Percentiles rank a stretch among this genome's conserved stretches.
Evolutionary conservation across 2,113 vertebrate species (phyloP).

Genomic region (Cricetomys ansorgei): DNA sequence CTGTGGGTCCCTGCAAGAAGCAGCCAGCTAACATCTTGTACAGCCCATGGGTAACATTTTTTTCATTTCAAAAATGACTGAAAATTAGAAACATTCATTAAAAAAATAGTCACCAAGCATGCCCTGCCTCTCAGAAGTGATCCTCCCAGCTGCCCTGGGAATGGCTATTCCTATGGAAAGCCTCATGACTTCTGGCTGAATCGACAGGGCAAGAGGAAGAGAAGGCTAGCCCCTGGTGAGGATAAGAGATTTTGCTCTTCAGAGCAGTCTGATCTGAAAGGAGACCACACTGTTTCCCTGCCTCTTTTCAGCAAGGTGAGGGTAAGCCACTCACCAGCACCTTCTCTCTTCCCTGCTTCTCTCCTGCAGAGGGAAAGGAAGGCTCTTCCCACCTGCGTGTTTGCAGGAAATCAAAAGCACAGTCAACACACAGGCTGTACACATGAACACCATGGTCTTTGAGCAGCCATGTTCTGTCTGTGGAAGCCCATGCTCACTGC

Average conservation of each 20-base stretch:
- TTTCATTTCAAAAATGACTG: constrained; percentile 41
- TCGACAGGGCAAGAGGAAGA: not conserved
- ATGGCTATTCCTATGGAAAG: not conserved
- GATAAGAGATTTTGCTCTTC: not conserved
- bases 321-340: rapidly evolving
- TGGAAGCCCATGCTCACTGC: rapidly evolving
- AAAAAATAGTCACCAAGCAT: not conserved
- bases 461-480: not conserved
- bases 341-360: not conserved
- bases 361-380: not conserved
- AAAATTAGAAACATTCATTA: constrained; percentile 68
- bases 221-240: not conserved
- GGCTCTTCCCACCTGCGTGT: not conserved
- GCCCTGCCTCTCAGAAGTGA: not conserved
- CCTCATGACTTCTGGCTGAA: not conserved
- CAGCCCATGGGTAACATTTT: constrained; percentile 18
- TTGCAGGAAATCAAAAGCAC: not conserved
- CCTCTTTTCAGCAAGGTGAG: not conserved
- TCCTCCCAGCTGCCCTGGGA: not conserved
- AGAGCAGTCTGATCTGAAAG: not conserved
- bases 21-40: not conserved
- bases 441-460: not conserved
- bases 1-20: not conserved
- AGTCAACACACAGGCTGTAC: not conserved
- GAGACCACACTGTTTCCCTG: not conserved